Base-by-base conservation (phyloP, 2,797 vertebrate genomes). In the Bradypodion pumilum region DNA sequence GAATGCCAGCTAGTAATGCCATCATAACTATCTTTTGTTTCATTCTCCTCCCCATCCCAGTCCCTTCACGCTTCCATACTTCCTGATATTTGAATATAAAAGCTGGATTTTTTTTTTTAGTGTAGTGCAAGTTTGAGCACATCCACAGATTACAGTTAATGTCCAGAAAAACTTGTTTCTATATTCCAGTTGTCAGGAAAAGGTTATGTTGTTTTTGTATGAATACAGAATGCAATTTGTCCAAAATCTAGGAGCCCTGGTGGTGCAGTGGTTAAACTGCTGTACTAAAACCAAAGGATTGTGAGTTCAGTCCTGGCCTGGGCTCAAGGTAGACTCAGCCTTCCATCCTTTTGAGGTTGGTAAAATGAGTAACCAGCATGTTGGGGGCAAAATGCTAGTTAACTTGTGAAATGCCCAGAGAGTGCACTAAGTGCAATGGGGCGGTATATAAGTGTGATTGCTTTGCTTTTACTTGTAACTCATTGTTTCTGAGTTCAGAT, bases 121-220 rank as follows among this genome's bases (percentile, higher is more conserved):
- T 95, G 93, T 95, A 95, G 90, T 84, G 84, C 93, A 95, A 95
- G 89, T 94, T 93, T 96, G 95, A 95, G 90, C 95, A 92, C 94
- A 92, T 95, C 94, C 92, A 92, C 92, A 93, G 91, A 93, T 94
- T 95, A 96, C 94, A 95, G 93, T 94, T 95, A 91, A 85, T 95
- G 90, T 94, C 90, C 91, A 92, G 91, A 93, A 94, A 93, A 94
- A 92, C 90, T 95, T 96, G 94, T 97, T 97, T 97, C n/a, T n/a
- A n/a, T n/a, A n/a, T n/a, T 98, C 97, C 97, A 97, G 97, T 97
- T 97, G 97, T 97, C 96, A 96, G 94, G 94, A 96, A 89, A 93
- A 92, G 94, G 94, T 96, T 95, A 94, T 87, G 44, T 96, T 96
- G 96, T 92, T 97, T 98, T 98, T 98, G 97, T 98, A 97, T 96